Base-by-base conservation (phyloP, 2,888 invertebrate genomes). In the Acheta domesticus region DNA sequence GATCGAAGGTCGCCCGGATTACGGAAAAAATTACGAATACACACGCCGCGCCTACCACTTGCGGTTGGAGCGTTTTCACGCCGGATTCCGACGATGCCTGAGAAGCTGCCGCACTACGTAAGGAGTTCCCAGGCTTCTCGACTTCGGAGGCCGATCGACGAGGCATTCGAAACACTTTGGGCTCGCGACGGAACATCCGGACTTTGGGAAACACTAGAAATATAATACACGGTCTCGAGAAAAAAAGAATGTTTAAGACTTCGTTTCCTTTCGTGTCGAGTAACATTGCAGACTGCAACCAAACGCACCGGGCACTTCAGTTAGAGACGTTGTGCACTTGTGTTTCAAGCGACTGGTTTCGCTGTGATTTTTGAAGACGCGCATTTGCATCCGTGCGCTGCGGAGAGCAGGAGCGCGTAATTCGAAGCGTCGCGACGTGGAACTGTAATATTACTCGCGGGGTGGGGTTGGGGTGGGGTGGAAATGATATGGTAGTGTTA, bases 51-150 rank as follows among this genome's bases (percentile, higher is more conserved):
- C 62, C 62, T n/a, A 5, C 62, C 8, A 19, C n/a, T 62, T 62
- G 62, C 62, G 62, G 62, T 62, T n/a, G 62, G 62, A 62, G 62
- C 62, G n/a, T 62, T 62, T 62, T 62, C 62, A n/a, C 16, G n/a
- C 16, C 62, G 62, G 62, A 62, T 62, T 62, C 62, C 62, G 8
- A 62, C 62, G 62, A 62, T 62, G 2, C 62, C 12, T 62, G 62
- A 62, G 62, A 14, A n/a, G 62, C 36, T 36, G 36, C 36, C 5
- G 8, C 36, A 5, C 36, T 36, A 36, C 62, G 62, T 19, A 62
- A 14, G 62, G 62, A 16, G 62, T 62, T 62, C 62, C 62, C 62
- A 62, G 62, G 62, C 62, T 62, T 62, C 62, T 62, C 62, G 62
- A 62, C 62, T 62, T 62, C 14, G 62, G 14, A 12, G 14, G n/a